Base-by-base conservation (phyloP, 2,113 vertebrate species). In the Vulpes vulpes region DNA sequence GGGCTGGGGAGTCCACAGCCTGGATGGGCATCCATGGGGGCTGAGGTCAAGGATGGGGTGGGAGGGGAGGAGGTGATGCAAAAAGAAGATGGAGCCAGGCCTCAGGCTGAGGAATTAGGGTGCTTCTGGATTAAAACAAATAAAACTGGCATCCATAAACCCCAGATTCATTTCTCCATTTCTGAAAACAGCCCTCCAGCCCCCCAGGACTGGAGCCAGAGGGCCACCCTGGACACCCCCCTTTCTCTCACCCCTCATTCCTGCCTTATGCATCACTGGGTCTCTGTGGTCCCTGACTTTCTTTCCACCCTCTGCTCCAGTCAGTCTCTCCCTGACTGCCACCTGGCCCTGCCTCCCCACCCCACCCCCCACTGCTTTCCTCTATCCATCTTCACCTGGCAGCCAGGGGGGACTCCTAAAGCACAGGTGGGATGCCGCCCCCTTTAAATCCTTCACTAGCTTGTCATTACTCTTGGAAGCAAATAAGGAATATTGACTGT, bases 231-330 rank as follows among this genome's bases (percentile, higher is more conserved):
- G 9, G 15, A 35, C n/a, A 8, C 14, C 62, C 25, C 38, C 10
- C 19, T n/a, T 8, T 32, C 51, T 23, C 43, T 65, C 67, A 4
- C 10, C 3, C 25, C 32, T 49, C 23, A 8, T 16, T 15, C 23
- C 25, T 73, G 35, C 43, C 38, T 49, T 27, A 4, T 10, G 3
- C 25, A 0, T 22, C 9, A 0, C 1, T 1, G 19, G 38, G 23
- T 49, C 81, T 53, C 8, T 10, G 4, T 8, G 10, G 19, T 5
- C 20, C 35, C 69, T 22, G 0, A 22, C 14, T 25, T 64, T 78
- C 27, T 23, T 32, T 35, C 59, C 8, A 22, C 4, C 43, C 15
- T 59, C 65, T 12, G 6, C 59, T n/a, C 27, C 38, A 38, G 38
- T 38, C 17, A 16, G 62, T 30, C 17, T 15, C 35, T 35, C 30